Evolutionary conservation across 2,797 vertebrate genomes (phyloP).

Genomic region (Glossophaga mutica): DNA sequence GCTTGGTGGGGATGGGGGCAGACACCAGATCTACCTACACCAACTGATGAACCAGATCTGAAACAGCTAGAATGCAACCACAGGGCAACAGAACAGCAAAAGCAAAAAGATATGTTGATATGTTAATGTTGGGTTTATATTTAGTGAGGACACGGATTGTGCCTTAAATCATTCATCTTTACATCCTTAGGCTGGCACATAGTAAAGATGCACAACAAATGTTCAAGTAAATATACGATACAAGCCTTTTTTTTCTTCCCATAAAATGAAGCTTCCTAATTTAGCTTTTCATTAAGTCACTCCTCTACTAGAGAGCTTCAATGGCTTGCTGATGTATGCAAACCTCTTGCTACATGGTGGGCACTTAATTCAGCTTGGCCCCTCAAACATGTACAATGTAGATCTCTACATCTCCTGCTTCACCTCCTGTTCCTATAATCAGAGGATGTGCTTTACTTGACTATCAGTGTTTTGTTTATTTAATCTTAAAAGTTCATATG

Average conservation of each 20-base stretch:
- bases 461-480: neutral
- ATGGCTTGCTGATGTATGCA: neutral
- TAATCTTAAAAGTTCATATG: slow-evolving; percentile 19
- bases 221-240: neutral
- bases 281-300: slow-evolving; percentile 1
- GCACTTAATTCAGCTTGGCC: neutral
- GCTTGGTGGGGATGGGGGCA: neutral
- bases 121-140: neutral
- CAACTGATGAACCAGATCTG: neutral
- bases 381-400: neutral
- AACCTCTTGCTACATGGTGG: neutral
- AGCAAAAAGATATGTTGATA: neutral
- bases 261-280: slow-evolving; percentile 32
- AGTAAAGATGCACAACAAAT: neutral
- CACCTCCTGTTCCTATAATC: neutral
- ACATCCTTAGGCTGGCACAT: neutral
- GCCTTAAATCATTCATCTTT: neutral
- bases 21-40: neutral
- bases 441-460: neutral
- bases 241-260: neutral
- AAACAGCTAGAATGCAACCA: neutral
- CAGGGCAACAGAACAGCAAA: neutral
- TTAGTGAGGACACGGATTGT: neutral
- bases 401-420: neutral
- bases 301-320: neutral